These are phyloP conservation scores for Stramonita haemastoma DNA, from an alignment of 2,888 invertebrate genomes.

Conservation along the genomic window DNA sequence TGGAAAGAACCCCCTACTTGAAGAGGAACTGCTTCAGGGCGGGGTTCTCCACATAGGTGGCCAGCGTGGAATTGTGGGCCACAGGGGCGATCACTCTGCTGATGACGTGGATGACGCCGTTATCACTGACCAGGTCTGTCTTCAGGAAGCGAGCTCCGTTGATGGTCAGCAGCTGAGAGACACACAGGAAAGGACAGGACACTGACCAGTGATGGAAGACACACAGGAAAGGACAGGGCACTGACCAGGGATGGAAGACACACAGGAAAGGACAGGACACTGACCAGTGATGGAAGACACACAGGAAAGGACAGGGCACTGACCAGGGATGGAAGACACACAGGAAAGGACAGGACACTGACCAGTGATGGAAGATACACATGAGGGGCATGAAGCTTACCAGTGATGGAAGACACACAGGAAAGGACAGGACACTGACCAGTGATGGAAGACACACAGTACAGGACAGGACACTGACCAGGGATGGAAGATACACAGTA, in stretches of 20 bases:
- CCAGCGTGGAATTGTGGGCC: conserved; percentile 58
- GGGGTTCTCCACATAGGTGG: conserved; percentile 60
- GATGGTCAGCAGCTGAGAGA: conserved; percentile 59
- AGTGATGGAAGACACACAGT: no score
- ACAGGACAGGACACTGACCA: no score
- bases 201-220: not conserved
- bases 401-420: no score
- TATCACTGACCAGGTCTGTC: conserved; percentile 59
- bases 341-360: not conserved
- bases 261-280: not conserved
- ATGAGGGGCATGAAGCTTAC: no score
- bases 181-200: not conserved
- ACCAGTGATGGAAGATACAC: no score
- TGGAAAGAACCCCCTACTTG: conserved; percentile 49
- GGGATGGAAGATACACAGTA: no score
- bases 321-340: not conserved
- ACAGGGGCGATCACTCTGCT: conserved; percentile 64
- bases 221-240: not conserved
- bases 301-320: not conserved
- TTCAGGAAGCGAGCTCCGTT: conserved; percentile 62
- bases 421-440: no score
- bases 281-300: not conserved
- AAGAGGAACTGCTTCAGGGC: conserved; percentile 57
- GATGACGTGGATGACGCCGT: conserved; percentile 65
- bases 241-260: not conserved